A percentile compares a stretch with the other conserved stretches of the same genome.
These are phyloP conservation scores for Pelvicachromis taeniatus DNA, from an alignment of 2,113 vertebrate genomes.

Conservation along the genomic window DNA sequence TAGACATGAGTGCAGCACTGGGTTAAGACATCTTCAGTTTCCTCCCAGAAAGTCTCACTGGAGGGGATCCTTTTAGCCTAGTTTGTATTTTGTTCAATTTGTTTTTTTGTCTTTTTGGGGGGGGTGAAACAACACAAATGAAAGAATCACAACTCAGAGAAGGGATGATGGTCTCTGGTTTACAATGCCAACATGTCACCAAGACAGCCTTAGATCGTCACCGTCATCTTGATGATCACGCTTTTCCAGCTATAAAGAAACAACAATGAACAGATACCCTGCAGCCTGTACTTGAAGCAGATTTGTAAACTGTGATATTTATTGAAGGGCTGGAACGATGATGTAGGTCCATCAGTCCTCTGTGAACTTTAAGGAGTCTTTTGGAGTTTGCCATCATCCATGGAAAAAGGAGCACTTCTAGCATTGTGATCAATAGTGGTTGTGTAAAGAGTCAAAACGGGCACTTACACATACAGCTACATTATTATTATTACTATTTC, in stretches of 20 bases:
- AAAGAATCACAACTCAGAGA: background rate
- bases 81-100: background rate
- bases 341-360: background rate
- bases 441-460: background rate
- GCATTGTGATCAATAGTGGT: slow-evolving; percentile 1
- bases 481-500: background rate
- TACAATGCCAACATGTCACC: background rate
- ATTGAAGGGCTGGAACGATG: background rate
- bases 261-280: background rate
- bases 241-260: slow-evolving; percentile 1
- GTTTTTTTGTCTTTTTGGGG: background rate
- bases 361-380: slow-evolving; percentile 31
- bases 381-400: background rate
- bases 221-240: background rate
- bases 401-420: slow-evolving; percentile 54
- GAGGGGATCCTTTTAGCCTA: background rate
- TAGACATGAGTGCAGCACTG: background rate
- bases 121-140: background rate
- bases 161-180: background rate
- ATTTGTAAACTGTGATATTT: background rate
- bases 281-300: background rate
- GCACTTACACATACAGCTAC: background rate
- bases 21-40: background rate
- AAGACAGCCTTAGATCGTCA: background rate
- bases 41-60: slow-evolving; percentile 19